Conservation (phyloP, 2,797 vertebrate genomes). For the Bufotes viridis region DNA sequence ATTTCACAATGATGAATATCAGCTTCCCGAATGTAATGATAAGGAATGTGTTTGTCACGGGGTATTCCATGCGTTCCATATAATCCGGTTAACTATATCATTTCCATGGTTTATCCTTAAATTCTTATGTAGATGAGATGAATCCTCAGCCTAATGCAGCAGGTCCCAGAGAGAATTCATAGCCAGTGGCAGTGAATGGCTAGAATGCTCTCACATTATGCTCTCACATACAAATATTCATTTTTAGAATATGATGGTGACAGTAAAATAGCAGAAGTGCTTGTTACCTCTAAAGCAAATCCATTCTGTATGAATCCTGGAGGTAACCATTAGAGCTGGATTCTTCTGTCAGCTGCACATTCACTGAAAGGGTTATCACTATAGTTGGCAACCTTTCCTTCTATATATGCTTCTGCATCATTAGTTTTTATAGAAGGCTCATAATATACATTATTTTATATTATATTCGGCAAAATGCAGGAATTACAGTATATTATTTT, state of each 20-base stretch:
- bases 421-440: constrained; percentile 38
- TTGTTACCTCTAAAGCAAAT: background rate
- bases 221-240: background rate
- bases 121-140: constrained; percentile 27
- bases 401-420: constrained; percentile 15
- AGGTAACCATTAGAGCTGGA: background rate
- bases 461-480: background rate
- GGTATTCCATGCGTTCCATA: background rate
- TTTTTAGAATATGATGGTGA: background rate
- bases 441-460: constrained; percentile 35
- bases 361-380: constrained; percentile 7
- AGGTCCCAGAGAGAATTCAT: background rate
- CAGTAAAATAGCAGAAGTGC: constrained; percentile 12
- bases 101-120: background rate
- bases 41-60: background rate
- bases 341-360: constrained; percentile 18
- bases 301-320: background rate
- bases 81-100: background rate
- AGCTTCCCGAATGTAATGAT: background rate
- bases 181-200: background rate
- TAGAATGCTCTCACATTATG: background rate
- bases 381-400: background rate
- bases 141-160: constrained; percentile 21
- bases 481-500: constrained; percentile 14
- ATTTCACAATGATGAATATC: background rate